Evolutionary conservation across 2,797 vertebrate genomes (phyloP).

Genomic region (Pteropus rufus): DNA sequence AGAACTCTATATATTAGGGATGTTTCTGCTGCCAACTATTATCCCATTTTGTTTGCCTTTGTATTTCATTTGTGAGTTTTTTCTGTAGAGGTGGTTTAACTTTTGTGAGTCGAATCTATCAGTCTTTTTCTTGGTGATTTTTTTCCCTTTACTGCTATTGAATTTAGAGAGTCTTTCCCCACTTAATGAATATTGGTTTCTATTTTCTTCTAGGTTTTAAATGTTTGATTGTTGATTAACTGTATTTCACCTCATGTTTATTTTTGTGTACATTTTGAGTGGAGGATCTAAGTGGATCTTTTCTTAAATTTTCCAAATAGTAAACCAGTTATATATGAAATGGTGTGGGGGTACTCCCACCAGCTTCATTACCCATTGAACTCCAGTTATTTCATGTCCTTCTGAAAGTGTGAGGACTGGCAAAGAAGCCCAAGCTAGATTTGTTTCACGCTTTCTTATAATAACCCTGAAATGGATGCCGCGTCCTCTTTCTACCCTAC

Average conservation of each 20-base stretch:
- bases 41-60: neutral
- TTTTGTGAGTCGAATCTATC: neutral
- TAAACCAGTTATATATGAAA: neutral
- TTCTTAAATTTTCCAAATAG: neutral
- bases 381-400: neutral
- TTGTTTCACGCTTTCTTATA: neutral
- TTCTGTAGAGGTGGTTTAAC: neutral
- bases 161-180: neutral
- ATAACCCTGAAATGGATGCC: neutral
- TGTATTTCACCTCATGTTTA: neutral
- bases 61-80: neutral
- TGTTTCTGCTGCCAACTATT: neutral
- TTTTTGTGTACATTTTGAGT: neutral
- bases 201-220: neutral
- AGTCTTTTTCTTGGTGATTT: neutral
- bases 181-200: neutral
- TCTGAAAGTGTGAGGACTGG: neutral
- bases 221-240: neutral
- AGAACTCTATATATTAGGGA: neutral
- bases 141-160: neutral
- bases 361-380: neutral
- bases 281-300: neutral
- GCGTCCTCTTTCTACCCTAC: no score
- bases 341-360: neutral
- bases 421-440: neutral